Conservation (phyloP, 2,888 invertebrate genomes). For the Catonia carolina region DNA sequence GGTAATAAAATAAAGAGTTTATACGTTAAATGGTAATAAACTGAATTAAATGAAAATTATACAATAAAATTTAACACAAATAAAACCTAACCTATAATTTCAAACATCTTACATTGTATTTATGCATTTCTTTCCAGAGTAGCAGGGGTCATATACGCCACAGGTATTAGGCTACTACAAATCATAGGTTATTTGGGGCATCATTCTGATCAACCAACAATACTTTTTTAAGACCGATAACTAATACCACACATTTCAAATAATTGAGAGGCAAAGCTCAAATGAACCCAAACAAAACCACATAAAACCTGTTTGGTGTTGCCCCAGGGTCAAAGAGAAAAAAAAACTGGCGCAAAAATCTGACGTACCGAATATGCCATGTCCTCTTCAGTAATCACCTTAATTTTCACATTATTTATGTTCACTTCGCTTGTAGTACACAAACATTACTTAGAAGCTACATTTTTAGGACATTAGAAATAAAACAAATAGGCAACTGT, state of each 20-base stretch:
- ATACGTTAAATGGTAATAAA: too few species aligned
- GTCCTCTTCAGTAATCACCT: slow-evolving; percentile 24
- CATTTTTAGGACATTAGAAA: too few species aligned
- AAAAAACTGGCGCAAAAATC: slow-evolving; percentile 31
- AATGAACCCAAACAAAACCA: slow-evolving; percentile 20
- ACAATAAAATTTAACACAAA: background rate
- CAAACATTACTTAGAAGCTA: too few species aligned
- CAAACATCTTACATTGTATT: slow-evolving; percentile 23
- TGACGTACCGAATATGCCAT: slow-evolving; percentile 32
- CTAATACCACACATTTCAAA: too few species aligned
- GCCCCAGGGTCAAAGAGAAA: slow-evolving; percentile 28
- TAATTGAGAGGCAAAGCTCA: too few species aligned
- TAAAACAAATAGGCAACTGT: too few species aligned
- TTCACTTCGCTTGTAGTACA: too few species aligned
- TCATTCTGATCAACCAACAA: too few species aligned
- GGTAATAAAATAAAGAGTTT: too few species aligned
- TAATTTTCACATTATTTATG: slow-evolving; percentile 8
- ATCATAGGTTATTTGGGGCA: too few species aligned
- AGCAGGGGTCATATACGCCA: slow-evolving; percentile 19
- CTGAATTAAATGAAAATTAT: background rate
- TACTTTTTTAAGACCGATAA: too few species aligned
- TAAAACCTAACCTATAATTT: slow-evolving; percentile 20
- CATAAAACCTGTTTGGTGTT: slow-evolving; percentile 30
- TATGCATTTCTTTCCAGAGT: slow-evolving; percentile 20
- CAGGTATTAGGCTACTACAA: slow-evolving; percentile 13